These are phyloP conservation scores for Rotaria magnacalcarata DNA, from an alignment of 2,888 invertebrate genomes.

Conservation along the genomic window DNA sequence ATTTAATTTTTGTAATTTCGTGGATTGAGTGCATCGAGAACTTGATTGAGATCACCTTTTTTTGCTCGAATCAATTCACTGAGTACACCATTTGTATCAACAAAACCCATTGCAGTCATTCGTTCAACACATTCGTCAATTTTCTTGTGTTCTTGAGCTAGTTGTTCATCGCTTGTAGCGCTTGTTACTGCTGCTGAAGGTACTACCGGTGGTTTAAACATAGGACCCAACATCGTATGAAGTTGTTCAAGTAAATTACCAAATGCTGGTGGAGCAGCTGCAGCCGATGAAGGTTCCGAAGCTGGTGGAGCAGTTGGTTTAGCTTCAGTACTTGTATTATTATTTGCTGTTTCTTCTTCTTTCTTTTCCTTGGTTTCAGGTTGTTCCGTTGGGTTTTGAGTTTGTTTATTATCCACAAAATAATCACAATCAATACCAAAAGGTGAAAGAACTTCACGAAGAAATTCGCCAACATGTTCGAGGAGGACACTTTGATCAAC, in stretches of 20 bases:
- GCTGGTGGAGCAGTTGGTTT: not conserved
- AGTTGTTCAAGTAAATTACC: not conserved
- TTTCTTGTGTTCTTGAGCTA: not conserved
- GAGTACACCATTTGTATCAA: not conserved
- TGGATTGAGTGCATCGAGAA: slow-evolving; percentile 8
- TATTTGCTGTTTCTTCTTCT: not conserved
- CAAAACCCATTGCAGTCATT: slow-evolving; percentile 25
- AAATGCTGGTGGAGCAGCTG: not conserved
- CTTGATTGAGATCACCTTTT: slow-evolving; percentile 30
- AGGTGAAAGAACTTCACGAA: slow-evolving; percentile 20
- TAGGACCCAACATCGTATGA: not conserved
- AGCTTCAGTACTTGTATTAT: not conserved
- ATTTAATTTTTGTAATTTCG: slow-evolving; percentile 23
- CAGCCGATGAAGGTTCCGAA: not conserved
- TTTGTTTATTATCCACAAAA: not conserved
- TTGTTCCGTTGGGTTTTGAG: not conserved
- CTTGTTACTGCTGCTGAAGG: not conserved
- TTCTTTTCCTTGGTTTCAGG: not conserved
- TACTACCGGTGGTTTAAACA: not conserved
- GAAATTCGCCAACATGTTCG: not conserved
- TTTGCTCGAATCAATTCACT: not conserved
- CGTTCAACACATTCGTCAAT: slow-evolving; percentile 22
- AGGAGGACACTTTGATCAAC: not conserved
- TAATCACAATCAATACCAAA: slow-evolving; percentile 34
- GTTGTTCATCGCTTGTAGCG: not conserved